These are phyloP conservation scores for Chrysogorgia sp. DNA, from an alignment of 92 coral and sea anemone species.

Conservation along the genomic window DNA sequence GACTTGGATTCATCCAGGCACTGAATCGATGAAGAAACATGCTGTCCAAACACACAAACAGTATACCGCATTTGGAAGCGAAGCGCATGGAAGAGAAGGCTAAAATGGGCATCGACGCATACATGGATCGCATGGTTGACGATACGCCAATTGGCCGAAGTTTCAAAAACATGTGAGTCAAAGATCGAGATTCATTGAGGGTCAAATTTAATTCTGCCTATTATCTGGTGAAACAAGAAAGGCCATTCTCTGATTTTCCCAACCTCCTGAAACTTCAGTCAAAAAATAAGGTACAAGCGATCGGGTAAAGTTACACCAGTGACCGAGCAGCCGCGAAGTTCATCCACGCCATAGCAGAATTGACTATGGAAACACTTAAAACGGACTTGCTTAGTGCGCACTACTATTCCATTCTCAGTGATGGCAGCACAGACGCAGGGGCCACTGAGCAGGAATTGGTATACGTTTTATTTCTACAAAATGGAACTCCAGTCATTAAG, in stretches of 20 bases:
- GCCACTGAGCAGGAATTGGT: too few relatives aligned
- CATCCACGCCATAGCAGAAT: background rate
- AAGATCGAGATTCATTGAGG: slow-evolving; percentile 7
- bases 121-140: slow-evolving; percentile 1
- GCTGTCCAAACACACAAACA: slow-evolving; percentile 11
- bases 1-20: slow-evolving; percentile 3
- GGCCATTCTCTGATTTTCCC: slow-evolving; percentile 16
- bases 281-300: background rate
- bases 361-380: background rate
- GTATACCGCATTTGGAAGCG: slow-evolving; percentile 6
- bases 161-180: slow-evolving; percentile 4
- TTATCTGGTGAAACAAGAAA: slow-evolving; percentile 1
- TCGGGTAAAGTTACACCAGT: background rate
- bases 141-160: slow-evolving; percentile 3
- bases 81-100: slow-evolving; percentile 12
- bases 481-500: slow-evolving; percentile 11
- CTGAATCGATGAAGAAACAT: slow-evolving; percentile 4
- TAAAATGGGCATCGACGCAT: slow-evolving; percentile 7
- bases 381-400: slow-evolving; percentile 9
- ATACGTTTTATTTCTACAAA: background rate
- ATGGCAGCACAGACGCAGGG: slow-evolving; percentile 29
- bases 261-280: too few relatives aligned
- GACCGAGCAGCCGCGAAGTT: slow-evolving; percentile 3
- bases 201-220: slow-evolving; percentile 8
- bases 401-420: slow-evolving; percentile 17